Conservation (phyloP, 2,797 vertebrate genomes). For the Salmo trutta region DNA sequence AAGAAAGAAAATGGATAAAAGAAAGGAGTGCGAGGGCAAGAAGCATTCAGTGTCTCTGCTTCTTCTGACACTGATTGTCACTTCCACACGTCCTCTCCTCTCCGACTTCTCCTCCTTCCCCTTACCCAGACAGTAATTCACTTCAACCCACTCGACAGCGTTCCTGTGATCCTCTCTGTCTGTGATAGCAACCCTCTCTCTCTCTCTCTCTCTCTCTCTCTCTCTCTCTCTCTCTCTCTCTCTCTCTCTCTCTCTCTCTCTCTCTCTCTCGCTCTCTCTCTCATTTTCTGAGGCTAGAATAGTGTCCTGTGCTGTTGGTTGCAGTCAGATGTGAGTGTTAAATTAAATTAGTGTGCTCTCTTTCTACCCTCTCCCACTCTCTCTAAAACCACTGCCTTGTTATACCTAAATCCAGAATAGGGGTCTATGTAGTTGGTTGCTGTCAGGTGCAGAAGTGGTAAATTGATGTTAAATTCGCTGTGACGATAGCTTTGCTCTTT, state of each 20-base stretch:
- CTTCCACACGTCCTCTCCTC: slow-evolving; percentile 16
- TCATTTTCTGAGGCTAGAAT: not conserved
- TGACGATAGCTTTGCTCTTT: slow-evolving; percentile 1
- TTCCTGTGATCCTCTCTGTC: slow-evolving; percentile 3
- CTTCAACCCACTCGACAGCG: not conserved
- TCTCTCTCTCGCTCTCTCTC: not conserved
- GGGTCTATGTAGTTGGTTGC: not conserved
- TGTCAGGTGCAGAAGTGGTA: not conserved
- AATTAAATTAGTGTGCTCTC: slow-evolving; percentile 1
- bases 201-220: not conserved
- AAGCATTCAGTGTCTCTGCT: not conserved
- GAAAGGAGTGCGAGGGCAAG: not conserved
- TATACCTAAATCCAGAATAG: not conserved
- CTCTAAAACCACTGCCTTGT: not conserved
- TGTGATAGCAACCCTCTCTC: not conserved
- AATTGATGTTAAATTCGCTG: slow-evolving; percentile 15
- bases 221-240: not conserved
- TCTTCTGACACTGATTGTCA: not conserved
- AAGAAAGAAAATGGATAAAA: not conserved
- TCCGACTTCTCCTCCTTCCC: slow-evolving; percentile 11
- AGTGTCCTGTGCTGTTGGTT: not conserved
- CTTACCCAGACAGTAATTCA: not conserved
- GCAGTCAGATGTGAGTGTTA: not conserved
- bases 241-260: not conserved
- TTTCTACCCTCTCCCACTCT: slow-evolving; percentile 4